Base-by-base conservation (phyloP, 2,888 invertebrate genomes). In the Hanleya hanleyi region DNA sequence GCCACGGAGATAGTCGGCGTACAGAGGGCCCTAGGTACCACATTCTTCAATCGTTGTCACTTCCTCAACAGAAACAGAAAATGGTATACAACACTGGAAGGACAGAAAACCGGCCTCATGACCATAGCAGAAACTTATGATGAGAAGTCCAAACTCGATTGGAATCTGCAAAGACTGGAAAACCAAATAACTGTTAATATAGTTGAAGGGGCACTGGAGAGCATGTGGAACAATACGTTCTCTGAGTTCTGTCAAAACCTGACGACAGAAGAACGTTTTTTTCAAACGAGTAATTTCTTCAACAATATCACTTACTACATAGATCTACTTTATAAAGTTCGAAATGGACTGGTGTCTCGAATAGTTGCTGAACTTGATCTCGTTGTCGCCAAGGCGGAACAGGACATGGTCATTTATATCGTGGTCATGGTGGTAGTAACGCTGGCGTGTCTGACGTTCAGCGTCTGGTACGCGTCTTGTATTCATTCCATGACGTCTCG, bases 401-500 rank as follows among this genome's bases (percentile, higher is more conserved):
- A 37, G 36, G 36, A 64, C n/a, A 64, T 64, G 64, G 9, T 35
- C 5, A 64, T 37, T 18, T 64, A 70, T 35, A 32, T 62, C 2
- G 64, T 49, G 7, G 70, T 70, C 9, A 64, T 70, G 65, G 26
- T 72, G 41, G 9, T 38, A 7, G 62, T 72, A 2, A 37, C 62
- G 4, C 15, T 57, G 32, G 47, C 36, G 26, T 68, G 68, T 12
- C n/a, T 72, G 57, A 33, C 41, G 15, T 57, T 72, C 29, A 69
- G 62, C 22, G 26, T 57, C 9, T 72, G 72, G 72, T 72, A 72
- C 41, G 68, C 68, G 57, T 29, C 61, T 33, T 47, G 68, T 15
- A 51, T 72, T 36, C 29, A 69, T 35, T 50, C 51, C 1, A 37
- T 72, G 61, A 69, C 36, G 26, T 47, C 32, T 15, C 51, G 57